phyloP scores from a whole-genome alignment of 2,113 vertebrate species.

The Carollia perspicillata region DNA sequence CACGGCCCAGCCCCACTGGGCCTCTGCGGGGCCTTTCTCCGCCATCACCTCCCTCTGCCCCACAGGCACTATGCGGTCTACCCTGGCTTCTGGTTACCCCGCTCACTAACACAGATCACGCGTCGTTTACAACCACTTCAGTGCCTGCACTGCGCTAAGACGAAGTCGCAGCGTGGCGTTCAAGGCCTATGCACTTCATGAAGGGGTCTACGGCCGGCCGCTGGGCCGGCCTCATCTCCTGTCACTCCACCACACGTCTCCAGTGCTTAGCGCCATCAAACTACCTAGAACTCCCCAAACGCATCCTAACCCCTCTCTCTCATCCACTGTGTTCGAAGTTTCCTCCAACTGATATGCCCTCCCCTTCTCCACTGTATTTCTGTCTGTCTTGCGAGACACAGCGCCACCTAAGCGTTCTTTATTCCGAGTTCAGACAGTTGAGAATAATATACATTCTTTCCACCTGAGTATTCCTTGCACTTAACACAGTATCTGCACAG shows the following conservation, averaged over 20 bases:
- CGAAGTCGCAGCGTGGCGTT: background rate
- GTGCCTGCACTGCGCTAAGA: background rate
- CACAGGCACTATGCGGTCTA: background rate
- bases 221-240: background rate
- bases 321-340: background rate
- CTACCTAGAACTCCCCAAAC: background rate
- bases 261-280: background rate
- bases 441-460: background rate
- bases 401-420: background rate
- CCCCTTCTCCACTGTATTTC: background rate
- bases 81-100: background rate
- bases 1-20: background rate
- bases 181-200: background rate
- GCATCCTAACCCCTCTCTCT: background rate
- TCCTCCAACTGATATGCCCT: background rate
- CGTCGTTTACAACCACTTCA: background rate
- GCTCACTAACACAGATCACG: background rate
- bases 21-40: background rate
- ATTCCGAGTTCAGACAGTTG: background rate
- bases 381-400: background rate
- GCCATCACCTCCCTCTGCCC: background rate
- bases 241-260: background rate
- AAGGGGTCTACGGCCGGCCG: background rate
- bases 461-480: background rate
- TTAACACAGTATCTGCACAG: background rate